A percentile compares a stretch with the other conserved stretches of the same genome.
These are phyloP conservation scores for Drosophila demipolita DNA, from an alignment of 2,888 invertebrate species.

Conservation along the genomic window DNA sequence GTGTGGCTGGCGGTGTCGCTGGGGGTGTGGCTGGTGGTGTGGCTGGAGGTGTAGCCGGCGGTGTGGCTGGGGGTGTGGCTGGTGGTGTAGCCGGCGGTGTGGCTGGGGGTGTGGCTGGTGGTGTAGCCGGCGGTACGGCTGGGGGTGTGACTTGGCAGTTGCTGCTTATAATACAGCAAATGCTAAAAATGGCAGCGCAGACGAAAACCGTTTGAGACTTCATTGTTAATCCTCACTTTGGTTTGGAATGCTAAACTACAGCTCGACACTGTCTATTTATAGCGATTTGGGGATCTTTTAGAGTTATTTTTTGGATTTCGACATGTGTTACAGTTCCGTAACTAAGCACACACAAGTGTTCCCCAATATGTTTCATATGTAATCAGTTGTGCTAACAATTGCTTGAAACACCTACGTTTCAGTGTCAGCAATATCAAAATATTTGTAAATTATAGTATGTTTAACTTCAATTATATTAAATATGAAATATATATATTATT, in stretches of 20 bases:
- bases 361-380: constrained; percentile 16
- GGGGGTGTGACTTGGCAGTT: too few relatives aligned
- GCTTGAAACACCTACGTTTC: neutral
- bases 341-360: constrained; percentile 36
- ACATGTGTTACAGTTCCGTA: neutral
- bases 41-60: neutral
- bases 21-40: too few relatives aligned
- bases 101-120: too few relatives aligned
- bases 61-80: neutral
- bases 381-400: constrained; percentile 28
- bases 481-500: neutral
- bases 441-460: neutral
- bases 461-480: neutral
- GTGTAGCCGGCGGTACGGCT: too few relatives aligned
- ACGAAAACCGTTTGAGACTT: neutral
- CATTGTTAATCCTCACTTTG: neutral
- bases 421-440: neutral
- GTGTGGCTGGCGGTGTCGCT: too few relatives aligned
- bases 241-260: neutral
- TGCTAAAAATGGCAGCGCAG: neutral
- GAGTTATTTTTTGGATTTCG: constrained; percentile 3
- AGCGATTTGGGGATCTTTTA: neutral
- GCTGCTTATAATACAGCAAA: neutral
- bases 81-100: neutral
- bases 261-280: constrained; percentile 16